These are phyloP conservation scores for Triplophysa dalaica DNA, from an alignment of 2,113 vertebrate species.

Conservation along the genomic window DNA sequence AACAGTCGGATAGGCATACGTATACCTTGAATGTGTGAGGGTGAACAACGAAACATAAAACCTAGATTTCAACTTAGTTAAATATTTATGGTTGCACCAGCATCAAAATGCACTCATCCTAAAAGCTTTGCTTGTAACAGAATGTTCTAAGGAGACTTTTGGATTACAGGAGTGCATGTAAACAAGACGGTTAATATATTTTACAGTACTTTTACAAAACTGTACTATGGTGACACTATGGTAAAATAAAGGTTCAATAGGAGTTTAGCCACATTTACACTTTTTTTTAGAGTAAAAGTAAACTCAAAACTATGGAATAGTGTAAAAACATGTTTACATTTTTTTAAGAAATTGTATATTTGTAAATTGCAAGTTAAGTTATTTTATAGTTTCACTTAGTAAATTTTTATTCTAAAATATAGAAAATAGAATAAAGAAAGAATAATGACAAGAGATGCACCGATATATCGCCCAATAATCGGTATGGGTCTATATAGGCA, in stretches of 20 bases:
- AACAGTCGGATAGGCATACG: not conserved
- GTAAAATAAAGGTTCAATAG: not conserved
- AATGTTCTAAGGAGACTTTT: slow-evolving; percentile 19
- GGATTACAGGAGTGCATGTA: not conserved
- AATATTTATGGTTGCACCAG: slow-evolving; percentile 31
- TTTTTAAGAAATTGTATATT: too few species aligned
- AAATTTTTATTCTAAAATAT: too few species aligned
- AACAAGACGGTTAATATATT: slow-evolving; percentile 19
- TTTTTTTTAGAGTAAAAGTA: too few species aligned
- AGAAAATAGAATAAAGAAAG: too few species aligned
- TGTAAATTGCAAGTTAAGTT: too few species aligned
- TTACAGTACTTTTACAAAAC: not conserved
- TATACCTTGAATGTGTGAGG: slow-evolving; percentile 1
- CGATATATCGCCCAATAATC: too few species aligned
- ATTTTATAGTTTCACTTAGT: too few species aligned
- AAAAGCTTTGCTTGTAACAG: slow-evolving; percentile 34
- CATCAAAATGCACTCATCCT: slow-evolving; percentile 39
- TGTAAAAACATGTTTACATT: too few species aligned
- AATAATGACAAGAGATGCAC: too few species aligned
- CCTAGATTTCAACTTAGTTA: slow-evolving; percentile 32
- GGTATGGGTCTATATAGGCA: too few species aligned
- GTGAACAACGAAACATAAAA: slow-evolving; percentile 19
- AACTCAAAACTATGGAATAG: too few species aligned
- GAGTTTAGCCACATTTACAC: too few species aligned
- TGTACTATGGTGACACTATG: not conserved